Evolutionary conservation across 1,140 invertebrate genomes (phyloP).

Genomic region (Antheraea mylitta): DNA sequence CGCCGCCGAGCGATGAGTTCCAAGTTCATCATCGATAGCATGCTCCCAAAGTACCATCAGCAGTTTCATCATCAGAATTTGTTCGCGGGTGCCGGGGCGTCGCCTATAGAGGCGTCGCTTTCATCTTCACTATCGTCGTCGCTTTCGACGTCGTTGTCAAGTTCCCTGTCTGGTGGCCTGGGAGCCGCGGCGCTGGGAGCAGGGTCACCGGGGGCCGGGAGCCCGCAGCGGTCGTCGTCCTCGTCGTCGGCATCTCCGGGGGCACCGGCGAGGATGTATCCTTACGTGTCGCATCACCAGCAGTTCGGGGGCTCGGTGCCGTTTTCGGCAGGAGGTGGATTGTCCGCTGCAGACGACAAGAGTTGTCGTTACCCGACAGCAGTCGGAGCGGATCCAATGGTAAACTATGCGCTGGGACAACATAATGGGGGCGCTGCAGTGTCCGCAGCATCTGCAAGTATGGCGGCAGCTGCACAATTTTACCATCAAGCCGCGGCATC

Average conservation of each 20-base stretch:
- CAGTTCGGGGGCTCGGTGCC: constrained; percentile 77
- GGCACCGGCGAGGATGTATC: constrained; percentile 83
- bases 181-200: constrained; percentile 69
- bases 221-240: constrained; percentile 71
- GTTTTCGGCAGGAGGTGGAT: constrained; percentile 70
- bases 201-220: constrained; percentile 78
- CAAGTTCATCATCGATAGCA: constrained; percentile 98
- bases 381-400: constrained; percentile 86
- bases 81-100: constrained; percentile 78
- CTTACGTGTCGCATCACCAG: constrained; percentile 82
- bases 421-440: constrained; percentile 87
- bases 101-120: constrained; percentile 78
- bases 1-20: constrained; percentile 90
- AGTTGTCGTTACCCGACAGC: constrained; percentile 87
- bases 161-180: constrained; percentile 83
- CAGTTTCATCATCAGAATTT: constrained; percentile 78
- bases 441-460: constrained; percentile 86
- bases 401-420: constrained; percentile 88
- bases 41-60: constrained; percentile 94
- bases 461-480: constrained; percentile 91
- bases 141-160: constrained; percentile 81
- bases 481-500: constrained; percentile 90
- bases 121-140: constrained; percentile 83
- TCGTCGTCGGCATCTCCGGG: constrained; percentile 74
- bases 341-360: constrained; percentile 85